phyloP scores from a whole-genome alignment of 2,113 vertebrate genomes.

The Agapornis roseicollis region DNA sequence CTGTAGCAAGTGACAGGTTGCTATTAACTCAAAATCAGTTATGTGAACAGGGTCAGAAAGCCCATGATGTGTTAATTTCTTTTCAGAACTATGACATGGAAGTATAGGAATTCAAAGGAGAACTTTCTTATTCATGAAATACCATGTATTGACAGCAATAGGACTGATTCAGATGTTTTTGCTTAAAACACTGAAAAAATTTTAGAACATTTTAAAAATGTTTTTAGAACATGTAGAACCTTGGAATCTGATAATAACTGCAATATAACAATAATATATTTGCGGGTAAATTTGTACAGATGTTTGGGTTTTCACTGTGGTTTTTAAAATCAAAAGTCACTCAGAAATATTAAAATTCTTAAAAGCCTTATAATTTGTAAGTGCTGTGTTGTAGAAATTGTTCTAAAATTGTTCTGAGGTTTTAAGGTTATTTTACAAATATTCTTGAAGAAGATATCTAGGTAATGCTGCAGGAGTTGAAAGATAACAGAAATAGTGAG shows the following conservation, averaged over 20 bases:
- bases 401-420: background rate
- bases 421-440: background rate
- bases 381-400: background rate
- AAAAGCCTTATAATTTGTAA: background rate
- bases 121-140: background rate
- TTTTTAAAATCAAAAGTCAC: background rate
- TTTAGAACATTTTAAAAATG: background rate
- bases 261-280: background rate
- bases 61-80: background rate
- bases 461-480: rapidly evolving
- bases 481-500: background rate
- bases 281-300: background rate
- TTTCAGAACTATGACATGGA: background rate
- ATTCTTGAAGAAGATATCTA: background rate
- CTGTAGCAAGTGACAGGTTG: background rate
- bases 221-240: background rate
- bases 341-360: background rate
- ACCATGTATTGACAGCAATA: background rate
- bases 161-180: background rate
- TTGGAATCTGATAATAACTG: background rate
- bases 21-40: background rate
- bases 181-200: background rate
- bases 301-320: background rate
- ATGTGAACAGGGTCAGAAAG: background rate
- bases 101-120: background rate